Evolutionary conservation across 2,888 invertebrate species (phyloP).

Genomic region (Stegana nigrithorax): DNA sequence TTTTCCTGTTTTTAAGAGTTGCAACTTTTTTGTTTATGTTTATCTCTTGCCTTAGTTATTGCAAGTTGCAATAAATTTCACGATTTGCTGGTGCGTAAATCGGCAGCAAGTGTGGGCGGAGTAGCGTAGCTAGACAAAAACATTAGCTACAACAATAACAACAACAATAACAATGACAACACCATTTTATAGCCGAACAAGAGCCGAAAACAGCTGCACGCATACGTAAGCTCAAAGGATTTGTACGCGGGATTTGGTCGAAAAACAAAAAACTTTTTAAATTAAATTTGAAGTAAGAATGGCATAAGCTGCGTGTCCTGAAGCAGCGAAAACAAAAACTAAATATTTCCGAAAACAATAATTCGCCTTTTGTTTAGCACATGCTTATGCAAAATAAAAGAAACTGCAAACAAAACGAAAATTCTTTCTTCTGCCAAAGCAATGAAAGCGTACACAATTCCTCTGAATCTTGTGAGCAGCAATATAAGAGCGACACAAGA

Average conservation of each 20-base stretch:
- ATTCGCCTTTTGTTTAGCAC: too few species aligned
- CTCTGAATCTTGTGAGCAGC: too few species aligned
- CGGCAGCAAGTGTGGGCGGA: slow-evolving; percentile 30
- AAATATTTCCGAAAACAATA: slow-evolving; percentile 31
- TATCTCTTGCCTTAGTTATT: background rate
- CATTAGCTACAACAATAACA: slow-evolving; percentile 9
- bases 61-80: slow-evolving; percentile 50
- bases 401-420: too few species aligned
- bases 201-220: slow-evolving; percentile 53
- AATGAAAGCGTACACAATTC: too few species aligned
- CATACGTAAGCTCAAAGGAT: slow-evolving; percentile 58
- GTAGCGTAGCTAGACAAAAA: background rate
- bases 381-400: too few species aligned
- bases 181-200: slow-evolving; percentile 24
- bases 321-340: background rate
- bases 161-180: slow-evolving; percentile 21
- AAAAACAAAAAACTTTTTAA: slow-evolving; percentile 47
- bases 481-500: too few species aligned
- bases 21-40: slow-evolving; percentile 4
- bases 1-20: slow-evolving; percentile 1
- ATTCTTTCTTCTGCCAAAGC: too few species aligned
- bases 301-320: background rate
- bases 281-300: background rate
- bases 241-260: slow-evolving; percentile 58
- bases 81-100: slow-evolving; percentile 60